Base-by-base conservation (phyloP, 2,797 vertebrate species). In the Podargus strigoides region DNA sequence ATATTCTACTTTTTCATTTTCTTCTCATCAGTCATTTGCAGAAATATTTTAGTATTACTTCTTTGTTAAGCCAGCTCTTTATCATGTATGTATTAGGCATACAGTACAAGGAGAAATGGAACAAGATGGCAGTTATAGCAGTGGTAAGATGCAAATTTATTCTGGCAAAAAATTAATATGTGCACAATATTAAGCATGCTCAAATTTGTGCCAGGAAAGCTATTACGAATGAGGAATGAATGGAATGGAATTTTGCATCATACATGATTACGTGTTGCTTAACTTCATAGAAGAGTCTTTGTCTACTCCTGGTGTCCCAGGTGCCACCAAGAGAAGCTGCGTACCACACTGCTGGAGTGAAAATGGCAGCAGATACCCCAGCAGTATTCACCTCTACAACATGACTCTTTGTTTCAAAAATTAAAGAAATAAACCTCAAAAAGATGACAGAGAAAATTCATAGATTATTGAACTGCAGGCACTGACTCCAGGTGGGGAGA, bases 171-270 rank as follows among this genome's bases (percentile, higher is more conserved):
- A 95, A 97, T 94, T 95, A 97, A 95, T 88, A 94, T 85, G 93
- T 93, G 96, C 90, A 97, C 96, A 98, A 96, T 91, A 95, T 97
- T 80, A 95, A 97, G 96, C 96, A 96, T 95, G 94, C 95, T 97
- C 68, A 95, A 84, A 37, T 93, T 92, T 97, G 96, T 96, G 95
- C 94, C 85, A 76, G 92, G 85, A 96, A 96, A 96, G 92, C 63
- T 83, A 63, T 91, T 93, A 89, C 32, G 84, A 73, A 93, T 79
- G 85, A 94, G 75, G 81, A 91, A 91, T 85, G 91, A 68, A 91
- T 95, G 92, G 46, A 90, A 96, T 93, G 94, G 93, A 87, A 95
- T 88, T 97, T 88, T 95, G 94, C 90, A 95, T 94, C 94, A 95
- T 96, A 95, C 90, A 85, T 94, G 95, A 96, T 87, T 95, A 84